Evolutionary conservation across 2,888 invertebrate species (phyloP), one percentile per base, ranked within the genome.

Genomic region (Metacarcinus magister): DNA sequence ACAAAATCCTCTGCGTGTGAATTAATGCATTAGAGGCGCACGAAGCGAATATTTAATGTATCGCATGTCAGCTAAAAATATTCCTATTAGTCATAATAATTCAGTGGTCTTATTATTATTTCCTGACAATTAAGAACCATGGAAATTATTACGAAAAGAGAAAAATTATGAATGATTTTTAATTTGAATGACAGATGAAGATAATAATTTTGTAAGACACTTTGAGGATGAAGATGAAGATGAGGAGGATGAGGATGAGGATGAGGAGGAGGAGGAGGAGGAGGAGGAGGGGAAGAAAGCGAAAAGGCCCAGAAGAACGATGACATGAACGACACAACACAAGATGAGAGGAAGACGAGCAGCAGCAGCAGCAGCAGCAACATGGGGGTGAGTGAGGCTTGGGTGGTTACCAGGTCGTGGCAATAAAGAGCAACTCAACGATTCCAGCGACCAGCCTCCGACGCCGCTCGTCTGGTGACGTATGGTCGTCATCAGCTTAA

Each of bases 401-500:
- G 44, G 44, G 44, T 44, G 91, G 28, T 46, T 82, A 82, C 32
- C 32, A 82, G 82, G 82, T 32, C 32, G 82, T 32, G 32, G 82
- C 82, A 82, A 32, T 82, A 82, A 82, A 32, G 75, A 82, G 82
- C 82, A 82, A 32, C 28, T 82, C 82, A 82, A 82, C 82, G 23
- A 82, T 82, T 28, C 82, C 32, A 82, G 32, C 28, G 32, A 7
- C 82, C 82, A 28, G 82, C 82, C 82, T 82, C 82, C 82, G 82
- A 32, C 82, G 10, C 82, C 82, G 82, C 82, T 39, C 60, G 93
- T 67, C 67, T 67, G 67, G 67, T 93, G 60, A 93, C 23, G 67
- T 60, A 93, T 93, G 39, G 93, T 28, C 32, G 60, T 60, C 93
- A 93, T 93, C 93, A 60, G 60, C 48, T 67, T 28, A 60, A 93